Evolutionary conservation across 2,888 invertebrate species (phyloP).

Genomic region (Chouioia cunea): DNA sequence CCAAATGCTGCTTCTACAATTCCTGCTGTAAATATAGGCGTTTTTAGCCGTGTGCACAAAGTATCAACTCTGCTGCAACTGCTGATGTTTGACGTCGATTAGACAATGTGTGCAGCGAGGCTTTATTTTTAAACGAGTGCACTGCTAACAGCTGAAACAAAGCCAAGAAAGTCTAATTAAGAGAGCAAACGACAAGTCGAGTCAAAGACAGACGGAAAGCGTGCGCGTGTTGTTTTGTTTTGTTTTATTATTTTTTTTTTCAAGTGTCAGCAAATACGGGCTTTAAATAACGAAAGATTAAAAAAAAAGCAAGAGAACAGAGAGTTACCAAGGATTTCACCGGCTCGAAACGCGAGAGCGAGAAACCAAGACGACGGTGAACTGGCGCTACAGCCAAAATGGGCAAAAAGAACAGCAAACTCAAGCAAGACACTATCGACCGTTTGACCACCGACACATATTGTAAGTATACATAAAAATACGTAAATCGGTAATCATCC

Average conservation of each 20-base stretch:
- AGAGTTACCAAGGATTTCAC: neutral
- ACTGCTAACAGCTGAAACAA: neutral
- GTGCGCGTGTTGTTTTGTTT: too few species aligned
- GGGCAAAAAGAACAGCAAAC: constrained; percentile 97
- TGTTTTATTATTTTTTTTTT: neutral
- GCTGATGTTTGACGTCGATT: neutral
- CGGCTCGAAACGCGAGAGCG: neutral
- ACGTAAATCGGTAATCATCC: neutral
- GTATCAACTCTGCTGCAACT: too few species aligned
- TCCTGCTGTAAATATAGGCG: too few species aligned
- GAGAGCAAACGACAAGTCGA: constrained; percentile 11
- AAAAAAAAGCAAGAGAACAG: constrained; percentile 11
- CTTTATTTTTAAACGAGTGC: neutral
- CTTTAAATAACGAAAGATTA: neutral
- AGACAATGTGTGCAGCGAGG: neutral
- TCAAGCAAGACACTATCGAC: constrained; percentile 95
- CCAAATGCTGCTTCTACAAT: too few species aligned
- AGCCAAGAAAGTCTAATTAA: constrained; percentile 36
- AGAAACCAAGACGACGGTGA: neutral
- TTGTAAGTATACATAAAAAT: constrained; percentile 76
- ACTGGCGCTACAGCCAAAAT: constrained; percentile 71
- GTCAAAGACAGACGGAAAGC: neutral
- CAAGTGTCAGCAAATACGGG: neutral
- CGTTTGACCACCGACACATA: constrained; percentile 92
- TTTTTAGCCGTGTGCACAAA: too few species aligned